Evolutionary conservation across 2,888 invertebrate species (phyloP), one percentile per base, ranked within the genome.

Genomic region (Acrobasis suavella): DNA sequence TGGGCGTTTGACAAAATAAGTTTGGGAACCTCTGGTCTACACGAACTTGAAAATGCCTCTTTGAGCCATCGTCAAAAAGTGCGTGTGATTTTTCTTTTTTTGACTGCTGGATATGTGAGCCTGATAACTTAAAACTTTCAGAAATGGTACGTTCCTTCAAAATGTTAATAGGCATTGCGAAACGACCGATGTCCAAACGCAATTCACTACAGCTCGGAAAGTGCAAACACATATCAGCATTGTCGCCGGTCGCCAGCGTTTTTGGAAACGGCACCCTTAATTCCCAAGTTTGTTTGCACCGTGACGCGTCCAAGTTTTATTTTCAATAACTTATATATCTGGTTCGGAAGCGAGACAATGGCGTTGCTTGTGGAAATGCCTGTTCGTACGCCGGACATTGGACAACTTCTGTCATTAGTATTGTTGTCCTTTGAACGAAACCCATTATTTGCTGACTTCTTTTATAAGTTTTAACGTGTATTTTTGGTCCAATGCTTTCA

Each of bases 261-360:
- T 79, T 83, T 82, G 85, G 80, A 82, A 83, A 72, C 77, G 70
- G 74, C 77, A 76, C 75, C 77, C 71, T 80, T 84, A 81, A 82
- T 78, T 77, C 76, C 72, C 72, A 83, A 82, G 67, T 72, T 73
- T 77, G 76, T 75, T 76, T 72, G 72, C 70, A 65, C 70, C 66
- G 70, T 73, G 72, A 76, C 75, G 76, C 78, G 78, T 78, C 68
- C 77, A 77, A 77, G 68, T 76, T 76, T 70, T 72, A 72, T 76
- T 75, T 78, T 66, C 77, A 73, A 71, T 75, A 73, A 67, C 74
- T 73, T 72, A 74, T 74, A 75, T 74, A 75, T 46, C 46, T 56
- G 52, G 32, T 73, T 72, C 69, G 73, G 72, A 72, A 72, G 72
- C 65, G 52, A 59, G 62, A 65, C 65, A 63, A 63, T 52, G 61